A percentile compares a stretch with the other conserved stretches of the same genome.
Conservation (phyloP, 2,113 vertebrate species). For the Galbula dea region DNA sequence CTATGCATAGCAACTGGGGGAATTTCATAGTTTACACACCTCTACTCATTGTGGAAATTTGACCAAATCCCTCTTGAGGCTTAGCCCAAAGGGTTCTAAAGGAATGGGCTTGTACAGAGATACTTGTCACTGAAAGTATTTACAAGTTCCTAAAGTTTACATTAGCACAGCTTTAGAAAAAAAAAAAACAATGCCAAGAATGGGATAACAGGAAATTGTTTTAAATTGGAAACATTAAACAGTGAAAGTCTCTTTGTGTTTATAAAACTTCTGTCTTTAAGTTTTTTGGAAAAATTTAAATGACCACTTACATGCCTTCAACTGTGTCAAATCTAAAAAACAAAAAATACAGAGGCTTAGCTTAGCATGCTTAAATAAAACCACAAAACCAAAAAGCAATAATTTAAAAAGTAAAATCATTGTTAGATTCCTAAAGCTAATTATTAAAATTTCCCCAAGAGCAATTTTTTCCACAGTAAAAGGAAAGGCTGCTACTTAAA, state of each 20-base stretch:
- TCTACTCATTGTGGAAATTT: background rate
- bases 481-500: constrained; percentile 41
- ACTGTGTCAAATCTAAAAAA: constrained; percentile 91
- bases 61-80: background rate
- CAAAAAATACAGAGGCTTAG: constrained; percentile 83
- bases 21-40: background rate
- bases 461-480: constrained; percentile 3
- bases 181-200: constrained; percentile 5
- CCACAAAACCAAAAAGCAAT: constrained; percentile 72
- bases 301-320: constrained; percentile 95
- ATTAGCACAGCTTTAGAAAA: constrained; percentile 3
- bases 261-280: constrained; percentile 44
- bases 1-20: background rate
- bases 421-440: constrained; percentile 48
- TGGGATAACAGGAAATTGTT: background rate
- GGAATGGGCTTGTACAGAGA: background rate
- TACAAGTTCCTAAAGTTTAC: background rate
- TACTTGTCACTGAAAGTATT: constrained; percentile 6
- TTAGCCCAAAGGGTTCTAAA: background rate
- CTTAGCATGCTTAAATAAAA: constrained; percentile 86
- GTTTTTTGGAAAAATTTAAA: constrained; percentile 75
- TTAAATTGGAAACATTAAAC: constrained; percentile 56
- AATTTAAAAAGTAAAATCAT: constrained; percentile 57
- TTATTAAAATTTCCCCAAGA: constrained; percentile 6
- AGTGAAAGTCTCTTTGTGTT: constrained; percentile 38